Evolutionary conservation across 2,888 invertebrate genomes (phyloP).

Genomic region (Drosophila lacicola): DNA sequence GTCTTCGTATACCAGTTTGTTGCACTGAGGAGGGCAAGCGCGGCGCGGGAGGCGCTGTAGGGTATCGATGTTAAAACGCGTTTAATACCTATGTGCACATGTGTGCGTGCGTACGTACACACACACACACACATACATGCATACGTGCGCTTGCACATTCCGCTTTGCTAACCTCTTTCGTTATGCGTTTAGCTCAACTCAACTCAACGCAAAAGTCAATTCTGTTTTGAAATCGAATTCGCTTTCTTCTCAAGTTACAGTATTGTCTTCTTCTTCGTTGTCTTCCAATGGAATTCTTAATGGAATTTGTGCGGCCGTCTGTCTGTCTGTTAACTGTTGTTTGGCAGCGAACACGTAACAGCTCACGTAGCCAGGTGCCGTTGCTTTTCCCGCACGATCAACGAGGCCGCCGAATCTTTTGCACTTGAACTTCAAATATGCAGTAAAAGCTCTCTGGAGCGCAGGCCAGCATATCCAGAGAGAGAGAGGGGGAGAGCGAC

Average conservation of each 20-base stretch:
- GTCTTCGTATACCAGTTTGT: constrained; percentile 67
- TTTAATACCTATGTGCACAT: constrained; percentile 59
- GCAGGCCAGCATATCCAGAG: not conserved
- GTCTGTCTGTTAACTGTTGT: constrained; percentile 35
- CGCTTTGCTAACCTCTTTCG: constrained; percentile 80
- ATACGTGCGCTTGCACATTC: constrained; percentile 69
- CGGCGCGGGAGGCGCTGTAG: constrained; percentile 15
- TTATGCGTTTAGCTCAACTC: constrained; percentile 58
- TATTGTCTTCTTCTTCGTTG: constrained; percentile 16
- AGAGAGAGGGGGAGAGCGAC: not conserved
- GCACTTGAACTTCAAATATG: constrained; percentile 49
- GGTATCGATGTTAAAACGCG: constrained; percentile 70
- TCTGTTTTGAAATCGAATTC: constrained; percentile 76
- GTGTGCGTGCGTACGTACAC: not conserved
- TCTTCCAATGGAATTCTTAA: constrained; percentile 38
- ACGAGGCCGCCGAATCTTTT: constrained; percentile 21
- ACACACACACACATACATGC: constrained; percentile 28
- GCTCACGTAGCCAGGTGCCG: constrained; percentile 38
- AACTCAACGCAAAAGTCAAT: constrained; percentile 44
- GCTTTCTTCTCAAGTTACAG: constrained; percentile 68
- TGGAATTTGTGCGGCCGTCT: constrained; percentile 60
- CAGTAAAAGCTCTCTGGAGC: not conserved
- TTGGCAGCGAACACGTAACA: constrained; percentile 40
- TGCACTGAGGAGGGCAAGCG: constrained; percentile 2
- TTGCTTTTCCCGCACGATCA: constrained; percentile 25